phyloP scores from a whole-genome alignment of 2,888 invertebrate genomes.

The Galerucella calmariensis region DNA sequence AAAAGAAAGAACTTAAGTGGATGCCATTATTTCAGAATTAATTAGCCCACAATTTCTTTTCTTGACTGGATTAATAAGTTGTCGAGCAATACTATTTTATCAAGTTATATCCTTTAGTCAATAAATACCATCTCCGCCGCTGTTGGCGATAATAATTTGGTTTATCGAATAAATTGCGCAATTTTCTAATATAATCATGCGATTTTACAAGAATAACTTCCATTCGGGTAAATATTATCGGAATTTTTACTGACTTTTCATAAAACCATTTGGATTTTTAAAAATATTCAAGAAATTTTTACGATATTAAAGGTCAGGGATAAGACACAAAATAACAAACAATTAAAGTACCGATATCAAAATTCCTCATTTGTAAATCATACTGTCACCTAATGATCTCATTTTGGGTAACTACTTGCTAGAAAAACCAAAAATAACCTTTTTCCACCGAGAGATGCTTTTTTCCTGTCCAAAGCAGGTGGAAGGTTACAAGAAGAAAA shows the following conservation, averaged over 20 bases:
- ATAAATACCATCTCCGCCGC: background rate
- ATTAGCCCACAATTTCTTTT: too few species aligned
- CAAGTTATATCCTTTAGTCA: background rate
- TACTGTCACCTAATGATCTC: background rate
- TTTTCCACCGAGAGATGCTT: too few species aligned
- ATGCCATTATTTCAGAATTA: too few species aligned
- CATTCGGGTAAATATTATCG: conserved; percentile 4
- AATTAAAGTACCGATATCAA: background rate
- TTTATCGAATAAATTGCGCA: conserved; percentile 13
- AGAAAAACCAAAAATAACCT: background rate
- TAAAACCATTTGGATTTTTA: background rate
- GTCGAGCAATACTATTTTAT: background rate
- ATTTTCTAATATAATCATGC: conserved; percentile 12
- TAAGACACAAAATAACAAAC: conserved; percentile 6
- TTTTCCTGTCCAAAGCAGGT: too few species aligned
- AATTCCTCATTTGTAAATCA: background rate
- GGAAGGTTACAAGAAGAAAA: too few species aligned
- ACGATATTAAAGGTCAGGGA: background rate
- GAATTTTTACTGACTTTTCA: conserved; percentile 2
- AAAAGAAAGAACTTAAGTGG: too few species aligned
- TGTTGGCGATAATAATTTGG: background rate
- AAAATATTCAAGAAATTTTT: background rate
- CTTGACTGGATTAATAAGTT: too few species aligned
- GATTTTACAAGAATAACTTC: background rate
- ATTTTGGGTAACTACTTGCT: background rate